Evolutionary conservation across 2,113 vertebrate species (phyloP), one percentile per base, ranked within the genome.

Genomic region (Gambusia affinis): DNA sequence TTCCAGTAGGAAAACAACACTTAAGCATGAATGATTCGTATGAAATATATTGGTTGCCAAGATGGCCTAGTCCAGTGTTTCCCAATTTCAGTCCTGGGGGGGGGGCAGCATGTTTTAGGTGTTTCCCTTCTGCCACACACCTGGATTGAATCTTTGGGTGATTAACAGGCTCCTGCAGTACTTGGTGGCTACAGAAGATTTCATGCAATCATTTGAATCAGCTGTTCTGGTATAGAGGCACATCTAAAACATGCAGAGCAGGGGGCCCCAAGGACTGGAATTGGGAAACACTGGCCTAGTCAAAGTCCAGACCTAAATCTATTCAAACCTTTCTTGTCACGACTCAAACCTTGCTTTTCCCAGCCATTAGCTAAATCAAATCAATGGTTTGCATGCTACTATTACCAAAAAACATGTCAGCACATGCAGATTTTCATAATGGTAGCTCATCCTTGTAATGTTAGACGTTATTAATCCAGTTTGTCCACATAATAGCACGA

Each of bases 381-480:
- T 3, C 33, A 31, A 27, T 35, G 29, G 54, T 2, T 3, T 72
- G 61, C 29, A 11, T 17, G 24, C 14, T 19, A 3, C 47, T 8
- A 17, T 68, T 22, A 11, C 60, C 39, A 28, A n/a, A n/a, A 78
- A 70, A 69, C 24, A 4, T 76, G 66, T 37, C 57, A 47, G 54
- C 29, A 69, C 78, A 79, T 67, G 75, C 64, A n/a, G 78, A 63
- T 70, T 51, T 4, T 15, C 63, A 69, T 62, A 15, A 72, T 72
- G 47, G 12, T 14, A 67, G 60, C 62, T 75, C n/a, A 39, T 37
- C n/a, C 35, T 27, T 60, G 8, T 12, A 4, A 8, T 12, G 22
- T 65, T 54, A 7, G 27, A 63, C 31, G 64, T 37, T 64, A 42
- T 80, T 51, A 81, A 57, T 65, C 61, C 54, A 22, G 71, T 65